These are phyloP conservation scores for Punctoribates punctum DNA, from an alignment of 2,888 invertebrate species.

Conservation along the genomic window DNA sequence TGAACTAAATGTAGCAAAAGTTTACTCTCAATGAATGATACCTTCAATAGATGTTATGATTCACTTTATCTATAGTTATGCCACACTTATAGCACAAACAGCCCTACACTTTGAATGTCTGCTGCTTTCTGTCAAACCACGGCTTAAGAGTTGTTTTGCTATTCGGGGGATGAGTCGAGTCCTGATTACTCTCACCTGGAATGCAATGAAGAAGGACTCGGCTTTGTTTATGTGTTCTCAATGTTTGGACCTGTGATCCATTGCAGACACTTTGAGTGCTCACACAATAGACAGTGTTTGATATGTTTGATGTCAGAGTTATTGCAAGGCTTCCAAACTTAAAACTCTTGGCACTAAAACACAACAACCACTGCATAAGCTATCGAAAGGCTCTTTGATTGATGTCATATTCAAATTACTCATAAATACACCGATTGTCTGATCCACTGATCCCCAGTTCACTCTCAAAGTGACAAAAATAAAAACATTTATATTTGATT, in stretches of 20 bases:
- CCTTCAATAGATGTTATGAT: slow-evolving; percentile 6
- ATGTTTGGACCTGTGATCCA: not conserved
- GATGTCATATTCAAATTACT: not conserved
- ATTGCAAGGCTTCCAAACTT: not conserved
- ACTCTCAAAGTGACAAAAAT: not conserved
- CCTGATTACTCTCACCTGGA: slow-evolving; percentile 26
- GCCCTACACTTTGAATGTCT: not conserved
- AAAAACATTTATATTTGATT: slow-evolving; percentile 7
- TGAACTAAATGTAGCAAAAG: not conserved
- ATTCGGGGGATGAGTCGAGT: not conserved
- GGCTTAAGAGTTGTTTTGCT: not conserved
- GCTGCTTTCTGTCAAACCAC: slow-evolving; percentile 25
- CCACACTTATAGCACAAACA: slow-evolving; percentile 5
- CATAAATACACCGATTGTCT: not conserved
- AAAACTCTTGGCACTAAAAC: not conserved
- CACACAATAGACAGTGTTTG: not conserved
- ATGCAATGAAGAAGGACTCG: not conserved
- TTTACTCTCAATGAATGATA: not conserved
- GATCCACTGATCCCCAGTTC: no score
- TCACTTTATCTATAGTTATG: slow-evolving; percentile 21
- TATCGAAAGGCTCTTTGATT: not conserved
- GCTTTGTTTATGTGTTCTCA: not conserved
- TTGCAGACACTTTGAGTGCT: not conserved
- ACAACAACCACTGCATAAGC: not conserved
- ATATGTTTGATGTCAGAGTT: not conserved